These are phyloP conservation scores for Emydoidea blandingii DNA, from an alignment of 2,797 vertebrate genomes.

Conservation along the genomic window DNA sequence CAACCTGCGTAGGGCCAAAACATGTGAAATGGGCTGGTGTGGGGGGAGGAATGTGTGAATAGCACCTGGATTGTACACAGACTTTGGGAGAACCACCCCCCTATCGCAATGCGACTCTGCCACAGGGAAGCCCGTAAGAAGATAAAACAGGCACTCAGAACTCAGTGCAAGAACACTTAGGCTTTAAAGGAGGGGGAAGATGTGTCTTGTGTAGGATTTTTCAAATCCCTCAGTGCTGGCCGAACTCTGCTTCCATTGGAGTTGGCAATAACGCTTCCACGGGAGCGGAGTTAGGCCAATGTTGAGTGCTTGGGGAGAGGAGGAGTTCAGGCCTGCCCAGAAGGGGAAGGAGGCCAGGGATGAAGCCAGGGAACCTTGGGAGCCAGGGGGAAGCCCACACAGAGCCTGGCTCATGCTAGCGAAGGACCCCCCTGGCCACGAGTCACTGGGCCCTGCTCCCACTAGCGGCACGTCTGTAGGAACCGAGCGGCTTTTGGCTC, in stretches of 20 bases:
- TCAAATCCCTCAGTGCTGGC: not conserved
- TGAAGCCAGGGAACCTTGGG: no score
- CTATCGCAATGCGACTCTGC: not conserved
- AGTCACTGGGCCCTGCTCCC: no score
- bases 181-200: not conserved
- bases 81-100: not conserved
- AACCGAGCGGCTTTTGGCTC: no score
- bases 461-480: no score
- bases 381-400: no score
- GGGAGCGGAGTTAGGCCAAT: not conserved
- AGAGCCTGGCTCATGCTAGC: no score
- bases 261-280: not conserved
- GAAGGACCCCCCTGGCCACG: no score
- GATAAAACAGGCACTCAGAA: not conserved
- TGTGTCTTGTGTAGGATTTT: not conserved
- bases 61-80: not conserved
- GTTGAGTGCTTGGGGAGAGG: no score
- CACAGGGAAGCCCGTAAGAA: not conserved
- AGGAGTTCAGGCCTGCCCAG: no score
- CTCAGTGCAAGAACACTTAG: not conserved
- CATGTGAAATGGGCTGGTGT: not conserved
- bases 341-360: no score
- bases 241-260: not conserved
- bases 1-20: not conserved
- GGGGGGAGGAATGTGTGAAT: not conserved